Evolutionary conservation across 2,113 vertebrate species (phyloP).

Genomic region (Himantopus leucocephalus): DNA sequence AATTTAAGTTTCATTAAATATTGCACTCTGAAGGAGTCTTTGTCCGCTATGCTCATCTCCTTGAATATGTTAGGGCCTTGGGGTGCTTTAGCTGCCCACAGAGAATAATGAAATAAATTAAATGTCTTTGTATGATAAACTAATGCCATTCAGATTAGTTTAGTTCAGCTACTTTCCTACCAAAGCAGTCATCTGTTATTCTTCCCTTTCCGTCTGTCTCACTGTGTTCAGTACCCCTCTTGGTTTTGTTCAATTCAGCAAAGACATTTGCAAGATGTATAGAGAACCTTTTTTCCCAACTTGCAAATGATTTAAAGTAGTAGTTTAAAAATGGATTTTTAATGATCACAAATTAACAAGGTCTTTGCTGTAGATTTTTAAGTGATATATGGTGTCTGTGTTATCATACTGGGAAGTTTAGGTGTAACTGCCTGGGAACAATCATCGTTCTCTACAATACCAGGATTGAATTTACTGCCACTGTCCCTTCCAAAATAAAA

Average conservation of each 20-base stretch:
- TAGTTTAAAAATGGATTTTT: background rate
- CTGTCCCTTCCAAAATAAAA: background rate
- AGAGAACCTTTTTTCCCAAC: background rate
- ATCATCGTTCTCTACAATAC: background rate
- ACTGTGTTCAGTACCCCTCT: background rate
- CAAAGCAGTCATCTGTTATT: background rate
- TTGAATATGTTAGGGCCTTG: background rate
- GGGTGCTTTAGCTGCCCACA: background rate
- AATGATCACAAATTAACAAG: background rate
- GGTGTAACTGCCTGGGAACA: background rate
- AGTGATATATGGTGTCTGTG: background rate
- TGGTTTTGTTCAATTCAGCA: background rate
- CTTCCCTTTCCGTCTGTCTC: background rate
- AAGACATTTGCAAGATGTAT: background rate
- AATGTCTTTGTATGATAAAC: conserved; percentile 32
- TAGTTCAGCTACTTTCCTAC: background rate
- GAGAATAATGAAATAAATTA: conserved; percentile 46
- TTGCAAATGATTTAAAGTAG: background rate
- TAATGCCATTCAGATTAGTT: background rate
- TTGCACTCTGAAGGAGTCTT: conserved; percentile 21
- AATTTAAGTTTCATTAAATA: conserved; percentile 63
- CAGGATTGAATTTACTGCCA: background rate
- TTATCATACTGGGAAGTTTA: background rate
- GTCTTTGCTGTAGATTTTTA: background rate
- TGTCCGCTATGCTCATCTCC: background rate